Base-by-base conservation (phyloP, 2,113 vertebrate genomes). In the Actenoides hombroni region DNA sequence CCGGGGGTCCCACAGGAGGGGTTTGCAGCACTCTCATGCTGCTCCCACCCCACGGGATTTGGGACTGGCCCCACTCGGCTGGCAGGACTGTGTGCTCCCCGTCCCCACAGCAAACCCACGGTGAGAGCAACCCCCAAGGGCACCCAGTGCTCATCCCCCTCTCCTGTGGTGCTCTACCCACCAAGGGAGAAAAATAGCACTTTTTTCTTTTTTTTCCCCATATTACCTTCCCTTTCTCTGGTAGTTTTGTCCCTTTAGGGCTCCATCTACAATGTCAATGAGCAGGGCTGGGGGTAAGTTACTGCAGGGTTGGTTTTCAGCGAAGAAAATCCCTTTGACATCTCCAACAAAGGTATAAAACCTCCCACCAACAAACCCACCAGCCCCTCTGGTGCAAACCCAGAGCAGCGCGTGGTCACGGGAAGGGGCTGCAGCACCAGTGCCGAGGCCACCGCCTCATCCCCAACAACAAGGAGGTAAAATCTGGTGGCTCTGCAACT, bases 401-500 rank as follows among this genome's bases (percentile, higher is more conserved):
- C 64, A 20, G 46, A 65, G 69, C 26, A 39, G 61, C 1, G 2
- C 63, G 23, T 25, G 49, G 82, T 17, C 65, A 44, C 0, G 0
- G 37, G 54, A 65, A 48, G n/a, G 18, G 3, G 9, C 28, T 2
- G 17, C 37, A 75, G 71, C 60, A 1, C 10, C 42, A 78, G 71
- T 54, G 1, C 10, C 3, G 0, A 20, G n/a, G 28, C 37, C 44
- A 46, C 33, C 54, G n/a, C 6, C 4, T 24, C 16, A 29, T 20
- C 9, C 16, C 14, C 21, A 69, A 33, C 56, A 86, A 70, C 6
- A 65, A 64, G 61, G 3, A 28, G 44, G 8, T 14, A 21, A 21
- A 56, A 81, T 35, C 24, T 37, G 46, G 29, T 0, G 2, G 64
- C 15, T 40, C 61, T 74, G n/a, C 42, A 81, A 37, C 25, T 8